Base-by-base conservation (phyloP, 53 echinoderm and acorn worm species). In the Actinopyga echinites region DNA sequence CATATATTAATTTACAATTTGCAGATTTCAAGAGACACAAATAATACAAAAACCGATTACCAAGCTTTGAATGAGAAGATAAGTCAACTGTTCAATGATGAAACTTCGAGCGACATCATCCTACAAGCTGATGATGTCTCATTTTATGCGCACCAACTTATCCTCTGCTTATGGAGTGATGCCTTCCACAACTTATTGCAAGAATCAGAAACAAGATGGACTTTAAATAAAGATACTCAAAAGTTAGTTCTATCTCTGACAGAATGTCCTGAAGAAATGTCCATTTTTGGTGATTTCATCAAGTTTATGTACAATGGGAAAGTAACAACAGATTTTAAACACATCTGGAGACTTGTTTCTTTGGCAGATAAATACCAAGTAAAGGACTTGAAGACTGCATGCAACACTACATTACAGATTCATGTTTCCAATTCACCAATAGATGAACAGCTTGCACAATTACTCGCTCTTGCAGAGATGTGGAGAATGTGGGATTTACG, bases 271-370 rank as follows among this genome's bases (percentile, higher is more conserved):
- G 68, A 13, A n/a, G 68, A 67, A 21, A 23, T 0, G 9, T n/a
- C 17, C 3, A 20, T 67, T 34, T 67, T 37, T 37, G 33, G n/a
- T 67, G 52, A 74, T n/a, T 38, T 74, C n/a, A 1, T 74, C 2
- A 74, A 52, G 45, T 74, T 74, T 23, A 42, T 74, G 43, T 74
- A 74, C 74, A 23, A 40, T 20, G 42, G 25, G 26, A 1, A n/a
- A 5, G 74, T 40, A 15, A 45, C 74, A 11, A 43, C 28, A 8
- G 6, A 74, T 45, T 44, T 45, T 7, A 49, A 74, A 8, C n/a
- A 49, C 28, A 74, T 74, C 22, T 74, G 74, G 74, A 40, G 44
- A 15, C 21, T 74, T 28, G 53, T 74, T 43, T 74, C 74, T 28
- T 44, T 74, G 17, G 74, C 74, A 74, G 44, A 74, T 17, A 74